Evolutionary conservation across 2,113 vertebrate species (phyloP).

Genomic region (Megaceryle torquata): DNA sequence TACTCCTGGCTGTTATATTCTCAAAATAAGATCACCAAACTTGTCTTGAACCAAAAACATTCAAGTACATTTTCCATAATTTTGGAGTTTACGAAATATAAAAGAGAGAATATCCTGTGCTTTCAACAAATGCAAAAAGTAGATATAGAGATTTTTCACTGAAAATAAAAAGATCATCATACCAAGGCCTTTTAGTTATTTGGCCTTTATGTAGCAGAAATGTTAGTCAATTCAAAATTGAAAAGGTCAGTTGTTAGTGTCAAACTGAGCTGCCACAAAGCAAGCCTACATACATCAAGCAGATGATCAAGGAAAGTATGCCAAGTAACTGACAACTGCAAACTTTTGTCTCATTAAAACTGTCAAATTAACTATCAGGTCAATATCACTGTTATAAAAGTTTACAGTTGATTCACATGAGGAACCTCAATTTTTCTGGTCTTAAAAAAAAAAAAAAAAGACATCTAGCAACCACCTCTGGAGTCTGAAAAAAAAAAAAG

Average conservation of each 20-base stretch:
- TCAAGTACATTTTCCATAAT: background rate
- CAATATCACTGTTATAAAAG: conserved; percentile 20
- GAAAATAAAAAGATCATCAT: conserved; percentile 40
- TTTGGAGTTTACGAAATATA: background rate
- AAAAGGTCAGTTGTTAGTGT: conserved; percentile 65
- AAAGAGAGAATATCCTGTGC: background rate
- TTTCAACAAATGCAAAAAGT: background rate
- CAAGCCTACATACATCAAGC: background rate
- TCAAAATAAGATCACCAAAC: background rate
- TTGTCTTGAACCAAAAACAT: background rate
- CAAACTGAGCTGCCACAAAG: conserved; percentile 34
- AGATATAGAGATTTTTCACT: background rate
- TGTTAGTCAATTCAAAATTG: conserved; percentile 44
- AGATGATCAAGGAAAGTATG: conserved; percentile 41
- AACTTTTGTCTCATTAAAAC: conserved; percentile 47
- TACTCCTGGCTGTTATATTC: background rate
- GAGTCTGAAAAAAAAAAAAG: background rate
- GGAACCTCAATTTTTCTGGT: background rate
- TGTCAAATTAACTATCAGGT: conserved; percentile 49
- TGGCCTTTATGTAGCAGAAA: conserved; percentile 36
- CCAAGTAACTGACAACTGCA: conserved; percentile 58
- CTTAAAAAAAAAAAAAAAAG: background rate
- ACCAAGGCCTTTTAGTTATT: background rate
- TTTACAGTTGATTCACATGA: conserved; percentile 3
- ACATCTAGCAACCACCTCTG: background rate